A percentile compares a stretch with the other conserved stretches of the same genome.
phyloP scores from a whole-genome alignment of 2,888 invertebrate genomes.

The Zeuzera pyrina region DNA sequence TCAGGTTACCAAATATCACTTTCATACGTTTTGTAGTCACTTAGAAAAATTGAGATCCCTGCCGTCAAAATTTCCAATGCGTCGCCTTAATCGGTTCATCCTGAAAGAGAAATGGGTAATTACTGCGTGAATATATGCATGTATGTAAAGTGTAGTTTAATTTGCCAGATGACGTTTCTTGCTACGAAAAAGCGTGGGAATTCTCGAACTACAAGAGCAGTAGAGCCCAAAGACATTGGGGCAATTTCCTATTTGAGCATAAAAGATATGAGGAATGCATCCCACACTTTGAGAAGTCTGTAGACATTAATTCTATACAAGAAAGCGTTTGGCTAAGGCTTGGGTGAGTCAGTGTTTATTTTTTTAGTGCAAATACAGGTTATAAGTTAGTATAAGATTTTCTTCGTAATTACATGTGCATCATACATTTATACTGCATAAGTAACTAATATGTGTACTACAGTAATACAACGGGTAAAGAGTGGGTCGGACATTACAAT shows the following conservation, averaged over 20 bases:
- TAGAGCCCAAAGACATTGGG: conserved; percentile 92
- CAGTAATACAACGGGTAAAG: not conserved
- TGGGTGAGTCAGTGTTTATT: conserved; percentile 63
- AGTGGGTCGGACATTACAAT: no score
- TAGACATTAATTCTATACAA: conserved; percentile 91
- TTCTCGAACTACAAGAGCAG: conserved; percentile 87
- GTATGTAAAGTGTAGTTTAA: no score
- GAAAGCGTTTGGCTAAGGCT: conserved; percentile 88
- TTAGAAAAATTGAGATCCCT: no score
- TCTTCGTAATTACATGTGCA: not conserved
- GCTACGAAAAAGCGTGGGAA: conserved; percentile 94
- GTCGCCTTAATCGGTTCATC: no score
- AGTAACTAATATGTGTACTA: not conserved
- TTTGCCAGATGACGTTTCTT: conserved; percentile 79
- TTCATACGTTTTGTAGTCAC: no score
- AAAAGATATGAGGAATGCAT: conserved; percentile 86
- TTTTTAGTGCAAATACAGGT: not conserved
- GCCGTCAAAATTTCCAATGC: no score
- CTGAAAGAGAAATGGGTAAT: no score
- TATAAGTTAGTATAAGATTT: not conserved
- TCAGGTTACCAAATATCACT: no score
- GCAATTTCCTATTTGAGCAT: conserved; percentile 80
- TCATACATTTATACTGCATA: not conserved
- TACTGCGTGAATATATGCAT: no score
- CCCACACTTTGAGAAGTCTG: conserved; percentile 85